Conservation (phyloP, 1,140 invertebrate species). For the Steinernema feltiae region DNA sequence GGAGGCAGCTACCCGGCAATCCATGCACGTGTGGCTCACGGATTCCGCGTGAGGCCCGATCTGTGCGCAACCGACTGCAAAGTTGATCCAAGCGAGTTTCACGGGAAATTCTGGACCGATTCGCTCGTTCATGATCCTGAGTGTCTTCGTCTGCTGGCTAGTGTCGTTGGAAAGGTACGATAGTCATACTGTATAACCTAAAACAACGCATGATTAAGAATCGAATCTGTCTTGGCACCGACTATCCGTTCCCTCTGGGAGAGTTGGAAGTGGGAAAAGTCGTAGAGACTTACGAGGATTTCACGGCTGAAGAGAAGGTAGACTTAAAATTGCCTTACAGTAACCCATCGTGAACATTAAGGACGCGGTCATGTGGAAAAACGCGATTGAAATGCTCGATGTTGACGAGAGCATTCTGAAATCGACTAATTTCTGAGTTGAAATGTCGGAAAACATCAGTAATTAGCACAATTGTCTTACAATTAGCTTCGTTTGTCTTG, state of each 20-base stretch:
- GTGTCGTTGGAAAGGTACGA: constrained; percentile 63
- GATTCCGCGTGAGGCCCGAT: constrained; percentile 64
- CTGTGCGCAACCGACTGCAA: constrained; percentile 63
- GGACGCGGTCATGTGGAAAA: constrained; percentile 41
- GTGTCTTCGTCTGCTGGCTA: constrained; percentile 62
- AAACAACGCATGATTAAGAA: no score
- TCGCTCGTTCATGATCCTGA: constrained; percentile 63
- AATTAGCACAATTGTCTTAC: no score
- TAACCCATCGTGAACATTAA: no score
- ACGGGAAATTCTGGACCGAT: constrained; percentile 64
- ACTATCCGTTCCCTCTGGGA: constrained; percentile 66
- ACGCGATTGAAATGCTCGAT: constrained; percentile 35
- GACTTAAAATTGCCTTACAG: no score
- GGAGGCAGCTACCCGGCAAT: constrained; percentile 66
- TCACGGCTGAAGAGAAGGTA: constrained; percentile 39
- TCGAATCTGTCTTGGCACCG: constrained; percentile 64
- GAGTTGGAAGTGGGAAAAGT: constrained; percentile 63
- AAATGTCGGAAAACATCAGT: no score
- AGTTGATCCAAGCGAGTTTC: constrained; percentile 59
- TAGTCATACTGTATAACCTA: no score
- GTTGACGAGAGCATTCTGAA: no score
- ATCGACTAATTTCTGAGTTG: no score
- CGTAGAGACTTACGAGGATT: constrained; percentile 59
- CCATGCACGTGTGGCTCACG: constrained; percentile 44
- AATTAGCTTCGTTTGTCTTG: no score